Evolutionary conservation across 1,140 invertebrate species (phyloP).

Genomic region (Penaeus chinensis): DNA sequence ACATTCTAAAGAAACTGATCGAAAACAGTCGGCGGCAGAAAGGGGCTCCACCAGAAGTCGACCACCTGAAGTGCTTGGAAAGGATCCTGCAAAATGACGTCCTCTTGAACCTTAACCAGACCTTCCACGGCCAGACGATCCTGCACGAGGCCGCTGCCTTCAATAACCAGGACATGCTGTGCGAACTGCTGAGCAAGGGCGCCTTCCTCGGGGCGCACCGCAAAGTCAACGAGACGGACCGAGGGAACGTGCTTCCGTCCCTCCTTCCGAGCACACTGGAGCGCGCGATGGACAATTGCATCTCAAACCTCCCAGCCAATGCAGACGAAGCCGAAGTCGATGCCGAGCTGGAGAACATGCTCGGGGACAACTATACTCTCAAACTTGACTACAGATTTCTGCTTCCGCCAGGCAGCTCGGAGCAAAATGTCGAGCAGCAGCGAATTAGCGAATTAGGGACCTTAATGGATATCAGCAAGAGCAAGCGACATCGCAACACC

Average conservation of each 20-base stretch:
- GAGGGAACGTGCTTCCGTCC: conserved; percentile 30
- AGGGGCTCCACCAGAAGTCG: neutral
- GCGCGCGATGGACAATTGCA: conserved; percentile 61
- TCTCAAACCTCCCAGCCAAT: conserved; percentile 34
- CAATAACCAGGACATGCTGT: conserved; percentile 61
- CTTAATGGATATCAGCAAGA: conserved; percentile 56
- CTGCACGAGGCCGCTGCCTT: conserved; percentile 54
- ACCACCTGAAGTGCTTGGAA: conserved; percentile 46
- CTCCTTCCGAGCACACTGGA: conserved; percentile 51
- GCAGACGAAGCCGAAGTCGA: conserved; percentile 24
- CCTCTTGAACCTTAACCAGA: conserved; percentile 49
- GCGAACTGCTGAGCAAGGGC: conserved; percentile 48
- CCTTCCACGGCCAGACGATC: conserved; percentile 11
- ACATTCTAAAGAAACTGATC: conserved; percentile 49
- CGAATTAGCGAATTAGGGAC: conserved; percentile 48
- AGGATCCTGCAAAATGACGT: conserved; percentile 49
- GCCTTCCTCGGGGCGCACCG: conserved; percentile 52
- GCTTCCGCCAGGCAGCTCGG: conserved; percentile 22
- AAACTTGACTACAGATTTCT: conserved; percentile 59
- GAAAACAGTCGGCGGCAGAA: conserved; percentile 25
- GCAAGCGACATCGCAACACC: conserved; percentile 38
- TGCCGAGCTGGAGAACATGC: conserved; percentile 37
- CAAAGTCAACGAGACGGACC: conserved; percentile 12
- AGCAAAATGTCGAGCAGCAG: neutral
- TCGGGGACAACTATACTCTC: conserved; percentile 52